Percentiles rank a stretch among this genome's conserved stretches.
Conservation (phyloP, 2,888 invertebrate species). For the Callosobruchus maculatus region DNA sequence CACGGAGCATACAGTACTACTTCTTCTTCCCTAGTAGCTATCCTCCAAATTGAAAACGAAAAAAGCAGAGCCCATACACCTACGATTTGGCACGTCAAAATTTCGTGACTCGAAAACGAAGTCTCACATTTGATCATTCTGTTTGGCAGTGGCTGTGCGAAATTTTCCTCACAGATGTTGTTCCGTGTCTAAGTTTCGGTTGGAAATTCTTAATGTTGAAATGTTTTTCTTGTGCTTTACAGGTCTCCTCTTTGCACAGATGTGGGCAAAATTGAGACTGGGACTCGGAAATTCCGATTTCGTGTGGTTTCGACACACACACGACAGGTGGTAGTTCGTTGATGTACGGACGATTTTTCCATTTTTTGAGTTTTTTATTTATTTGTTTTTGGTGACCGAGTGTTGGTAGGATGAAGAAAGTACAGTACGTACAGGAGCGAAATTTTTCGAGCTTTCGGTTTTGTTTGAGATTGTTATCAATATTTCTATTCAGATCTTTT, state of each 20-base stretch:
- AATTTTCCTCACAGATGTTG: neutral
- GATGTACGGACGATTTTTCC: neutral
- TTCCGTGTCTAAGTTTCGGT: slow-evolving; percentile 33
- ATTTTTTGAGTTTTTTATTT: neutral
- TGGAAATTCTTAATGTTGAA: slow-evolving; percentile 39
- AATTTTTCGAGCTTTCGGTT: neutral
- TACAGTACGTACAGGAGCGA: neutral
- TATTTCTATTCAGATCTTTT: neutral
- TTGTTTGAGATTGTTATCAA: neutral
- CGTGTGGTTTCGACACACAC: neutral
- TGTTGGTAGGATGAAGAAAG: neutral
- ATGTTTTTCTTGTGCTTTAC: slow-evolving; percentile 54
- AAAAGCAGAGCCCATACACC: slow-evolving; percentile 17
- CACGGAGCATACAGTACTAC: slow-evolving; percentile 44
- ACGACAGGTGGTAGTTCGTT: neutral
- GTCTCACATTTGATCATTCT: neutral
- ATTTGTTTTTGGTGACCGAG: neutral
- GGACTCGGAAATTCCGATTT: neutral
- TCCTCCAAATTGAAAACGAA: slow-evolving; percentile 13
- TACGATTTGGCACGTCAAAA: slow-evolving; percentile 19
- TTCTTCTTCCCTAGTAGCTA: slow-evolving; percentile 39
- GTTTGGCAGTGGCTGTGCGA: neutral
- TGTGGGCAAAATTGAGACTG: slow-evolving; percentile 67
- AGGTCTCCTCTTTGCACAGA: slow-evolving; percentile 82
- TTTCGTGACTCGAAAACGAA: slow-evolving; percentile 1